Conservation (phyloP, 2,888 invertebrate genomes). For the Malacosoma neustria region DNA sequence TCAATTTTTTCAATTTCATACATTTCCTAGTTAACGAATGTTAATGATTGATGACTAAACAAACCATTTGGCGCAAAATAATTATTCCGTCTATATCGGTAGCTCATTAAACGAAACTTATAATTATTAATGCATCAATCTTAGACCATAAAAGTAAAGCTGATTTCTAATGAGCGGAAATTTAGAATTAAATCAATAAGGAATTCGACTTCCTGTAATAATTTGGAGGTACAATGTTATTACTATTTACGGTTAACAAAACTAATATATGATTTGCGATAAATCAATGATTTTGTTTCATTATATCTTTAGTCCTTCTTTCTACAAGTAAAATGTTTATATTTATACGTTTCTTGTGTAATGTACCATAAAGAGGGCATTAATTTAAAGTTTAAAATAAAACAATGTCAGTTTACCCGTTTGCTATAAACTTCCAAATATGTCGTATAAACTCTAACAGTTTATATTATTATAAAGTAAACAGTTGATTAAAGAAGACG, state of each 20-base stretch:
- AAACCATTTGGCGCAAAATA: slow-evolving; percentile 30
- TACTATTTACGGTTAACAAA: slow-evolving; percentile 22
- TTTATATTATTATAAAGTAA: too few relatives aligned
- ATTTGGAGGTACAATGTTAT: slow-evolving; percentile 53
- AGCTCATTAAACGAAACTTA: slow-evolving; percentile 19
- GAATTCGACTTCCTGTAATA: slow-evolving; percentile 57
- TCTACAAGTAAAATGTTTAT: too few relatives aligned
- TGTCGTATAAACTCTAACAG: too few relatives aligned
- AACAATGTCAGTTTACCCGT: too few relatives aligned
- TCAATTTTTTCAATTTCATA: slow-evolving; percentile 16
- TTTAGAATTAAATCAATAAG: slow-evolving; percentile 47
- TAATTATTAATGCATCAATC: slow-evolving; percentile 56
- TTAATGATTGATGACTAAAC: slow-evolving; percentile 44
- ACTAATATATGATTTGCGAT: not conserved
- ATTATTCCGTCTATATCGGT: slow-evolving; percentile 24
- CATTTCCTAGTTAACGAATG: slow-evolving; percentile 49
- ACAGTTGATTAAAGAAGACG: too few relatives aligned
- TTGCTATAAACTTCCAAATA: too few relatives aligned
- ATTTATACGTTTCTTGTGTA: too few relatives aligned
- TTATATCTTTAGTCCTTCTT: too few relatives aligned
- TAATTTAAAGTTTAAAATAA: too few relatives aligned
- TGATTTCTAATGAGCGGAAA: slow-evolving; percentile 46
- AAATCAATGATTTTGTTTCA: not conserved
- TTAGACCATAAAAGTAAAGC: slow-evolving; percentile 21
- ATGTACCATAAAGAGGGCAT: too few relatives aligned